phyloP scores from a whole-genome alignment of 1,140 invertebrate genomes.

The Chironomus tepperi region DNA sequence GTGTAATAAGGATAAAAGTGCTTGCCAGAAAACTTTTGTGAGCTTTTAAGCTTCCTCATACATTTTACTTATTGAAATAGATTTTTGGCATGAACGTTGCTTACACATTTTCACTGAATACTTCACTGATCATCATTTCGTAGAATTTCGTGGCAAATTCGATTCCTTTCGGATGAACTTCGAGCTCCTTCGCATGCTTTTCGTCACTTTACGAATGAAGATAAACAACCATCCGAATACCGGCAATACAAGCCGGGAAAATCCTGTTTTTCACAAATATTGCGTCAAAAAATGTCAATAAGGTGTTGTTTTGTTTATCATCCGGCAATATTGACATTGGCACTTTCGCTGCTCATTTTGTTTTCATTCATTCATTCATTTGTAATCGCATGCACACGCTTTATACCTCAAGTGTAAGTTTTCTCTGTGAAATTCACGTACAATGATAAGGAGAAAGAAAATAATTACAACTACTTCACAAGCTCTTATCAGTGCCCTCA shows the following conservation, averaged over 20 bases:
- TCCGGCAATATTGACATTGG: too few species aligned
- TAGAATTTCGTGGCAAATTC: neutral
- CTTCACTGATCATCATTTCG: neutral
- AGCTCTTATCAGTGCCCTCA: too few species aligned
- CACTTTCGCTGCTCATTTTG: too few species aligned
- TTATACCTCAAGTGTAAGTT: too few species aligned
- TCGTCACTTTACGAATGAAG: neutral
- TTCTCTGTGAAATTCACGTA: too few species aligned
- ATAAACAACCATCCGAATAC: neutral
- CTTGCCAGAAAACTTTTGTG: neutral
- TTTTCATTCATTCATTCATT: too few species aligned
- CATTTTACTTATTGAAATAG: constrained; percentile 9
- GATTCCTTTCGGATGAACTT: neutral
- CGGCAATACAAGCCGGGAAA: neutral
- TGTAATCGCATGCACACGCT: too few species aligned
- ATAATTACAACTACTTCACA: too few species aligned
- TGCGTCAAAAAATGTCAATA: too few species aligned
- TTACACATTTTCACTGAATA: neutral
- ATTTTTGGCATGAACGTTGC: neutral
- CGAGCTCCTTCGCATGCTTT: neutral
- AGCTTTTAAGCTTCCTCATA: neutral
- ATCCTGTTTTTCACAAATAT: neutral
- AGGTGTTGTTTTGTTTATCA: too few species aligned
- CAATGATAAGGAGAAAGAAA: too few species aligned
- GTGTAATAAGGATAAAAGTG: neutral